Percentiles rank a stretch among this genome's conserved stretches.
These are phyloP conservation scores for Amblyteles armatorius DNA, from an alignment of 2,888 invertebrate species.

Conservation along the genomic window DNA sequence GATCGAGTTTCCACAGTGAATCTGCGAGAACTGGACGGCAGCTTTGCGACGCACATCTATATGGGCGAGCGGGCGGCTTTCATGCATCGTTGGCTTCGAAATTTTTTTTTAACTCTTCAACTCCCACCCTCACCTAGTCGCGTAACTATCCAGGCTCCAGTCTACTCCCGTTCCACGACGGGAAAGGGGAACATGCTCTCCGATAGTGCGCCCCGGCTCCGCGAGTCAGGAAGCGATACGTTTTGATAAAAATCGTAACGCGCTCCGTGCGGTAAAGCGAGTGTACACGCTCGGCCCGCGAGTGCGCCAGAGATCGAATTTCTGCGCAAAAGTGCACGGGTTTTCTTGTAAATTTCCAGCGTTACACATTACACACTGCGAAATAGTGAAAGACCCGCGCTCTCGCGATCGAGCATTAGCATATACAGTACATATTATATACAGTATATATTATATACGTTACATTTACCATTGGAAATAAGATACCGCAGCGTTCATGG, in stretches of 20 bases:
- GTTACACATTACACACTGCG: slow-evolving; percentile 17
- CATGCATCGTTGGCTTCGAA: slow-evolving; percentile 77
- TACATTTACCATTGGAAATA: slow-evolving; percentile 42
- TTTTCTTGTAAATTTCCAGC: slow-evolving; percentile 58
- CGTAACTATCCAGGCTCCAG: slow-evolving; percentile 54
- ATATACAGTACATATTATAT: background rate
- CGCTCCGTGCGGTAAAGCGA: slow-evolving; percentile 14
- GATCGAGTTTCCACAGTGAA: slow-evolving; percentile 76
- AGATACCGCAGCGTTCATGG: slow-evolving; percentile 39
- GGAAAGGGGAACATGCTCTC: slow-evolving; percentile 34
- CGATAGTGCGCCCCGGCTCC: slow-evolving; percentile 51
- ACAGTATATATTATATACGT: background rate
- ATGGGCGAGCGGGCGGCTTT: slow-evolving; percentile 81
- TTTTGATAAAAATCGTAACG: slow-evolving; percentile 46
- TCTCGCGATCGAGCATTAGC: slow-evolving; percentile 22
- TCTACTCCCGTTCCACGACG: slow-evolving; percentile 10
- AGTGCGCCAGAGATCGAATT: slow-evolving; percentile 53
- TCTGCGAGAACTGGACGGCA: slow-evolving; percentile 79
- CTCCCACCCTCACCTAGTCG: slow-evolving; percentile 66
- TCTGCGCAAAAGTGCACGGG: slow-evolving; percentile 45
- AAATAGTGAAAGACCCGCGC: slow-evolving; percentile 45
- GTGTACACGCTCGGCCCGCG: slow-evolving; percentile 9
- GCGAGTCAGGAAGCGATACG: slow-evolving; percentile 78
- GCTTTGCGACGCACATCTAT: slow-evolving; percentile 81
- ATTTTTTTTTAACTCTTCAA: slow-evolving; percentile 63